A percentile compares a stretch with the other conserved stretches of the same genome.
phyloP scores from a whole-genome alignment of 2,797 vertebrate species.

The Paramormyrops hopkinsi region DNA sequence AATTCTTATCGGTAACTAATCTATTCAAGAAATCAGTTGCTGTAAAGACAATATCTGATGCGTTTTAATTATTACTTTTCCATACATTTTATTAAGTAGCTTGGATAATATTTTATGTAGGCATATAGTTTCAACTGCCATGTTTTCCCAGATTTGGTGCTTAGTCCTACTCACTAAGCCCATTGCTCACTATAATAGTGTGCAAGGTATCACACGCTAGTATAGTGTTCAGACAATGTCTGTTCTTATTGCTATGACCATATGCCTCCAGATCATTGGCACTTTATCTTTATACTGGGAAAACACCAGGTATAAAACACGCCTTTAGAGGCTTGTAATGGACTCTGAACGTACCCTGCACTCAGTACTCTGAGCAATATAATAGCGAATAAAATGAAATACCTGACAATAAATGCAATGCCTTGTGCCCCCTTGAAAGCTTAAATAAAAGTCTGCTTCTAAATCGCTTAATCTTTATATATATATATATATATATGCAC shows the following conservation, averaged over 20 bases:
- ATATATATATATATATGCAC: neutral
- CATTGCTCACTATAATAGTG: neutral
- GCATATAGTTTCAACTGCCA: neutral
- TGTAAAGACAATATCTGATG: neutral
- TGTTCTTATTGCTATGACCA: neutral
- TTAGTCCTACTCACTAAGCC: neutral
- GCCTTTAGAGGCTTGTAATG: neutral
- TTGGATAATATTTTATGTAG: neutral
- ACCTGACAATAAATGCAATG: neutral
- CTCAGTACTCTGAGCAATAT: neutral
- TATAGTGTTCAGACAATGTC: neutral
- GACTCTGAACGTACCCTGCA: neutral
- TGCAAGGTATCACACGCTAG: neutral
- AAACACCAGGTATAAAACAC: neutral
- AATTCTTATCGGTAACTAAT: neutral
- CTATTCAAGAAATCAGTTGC: neutral
- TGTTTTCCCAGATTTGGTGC: neutral
- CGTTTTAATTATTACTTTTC: neutral
- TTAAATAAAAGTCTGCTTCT: neutral
- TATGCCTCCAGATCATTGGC: neutral
- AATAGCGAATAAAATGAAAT: neutral
- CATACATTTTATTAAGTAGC: neutral
- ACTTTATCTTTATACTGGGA: neutral
- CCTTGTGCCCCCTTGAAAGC: neutral
- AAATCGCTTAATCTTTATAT: neutral